Evolutionary conservation across 2,113 vertebrate genomes (phyloP).

Genomic region (Hippocampus abdominalis): DNA sequence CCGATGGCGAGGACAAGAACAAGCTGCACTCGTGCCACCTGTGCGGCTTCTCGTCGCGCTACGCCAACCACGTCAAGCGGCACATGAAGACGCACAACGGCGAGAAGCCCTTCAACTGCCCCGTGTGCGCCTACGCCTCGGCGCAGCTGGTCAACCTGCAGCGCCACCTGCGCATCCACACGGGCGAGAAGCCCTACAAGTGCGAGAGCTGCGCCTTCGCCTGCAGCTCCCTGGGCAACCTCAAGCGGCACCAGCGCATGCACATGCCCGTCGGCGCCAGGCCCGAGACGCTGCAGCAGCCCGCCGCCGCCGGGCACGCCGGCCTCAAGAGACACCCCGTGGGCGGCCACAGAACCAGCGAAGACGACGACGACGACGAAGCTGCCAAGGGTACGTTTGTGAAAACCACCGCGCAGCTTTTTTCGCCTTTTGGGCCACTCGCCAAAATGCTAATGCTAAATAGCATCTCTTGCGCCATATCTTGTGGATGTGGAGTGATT

Average conservation of each 20-base stretch:
- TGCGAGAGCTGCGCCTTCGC: constrained; percentile 89
- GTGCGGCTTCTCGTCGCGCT: constrained; percentile 92
- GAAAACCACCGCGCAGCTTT: too few species aligned
- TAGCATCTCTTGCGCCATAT: too few species aligned
- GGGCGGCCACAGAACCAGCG: constrained; percentile 57
- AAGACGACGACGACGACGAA: constrained; percentile 31
- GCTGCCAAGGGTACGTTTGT: constrained; percentile 44
- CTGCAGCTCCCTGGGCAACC: constrained; percentile 95
- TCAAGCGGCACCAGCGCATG: constrained; percentile 93
- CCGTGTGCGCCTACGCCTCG: constrained; percentile 89
- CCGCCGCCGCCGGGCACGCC: constrained; percentile 48
- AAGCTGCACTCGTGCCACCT: constrained; percentile 88
- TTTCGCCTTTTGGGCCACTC: too few species aligned
- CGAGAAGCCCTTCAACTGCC: constrained; percentile 93
- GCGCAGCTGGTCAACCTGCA: constrained; percentile 97
- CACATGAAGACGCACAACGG: constrained; percentile 99
- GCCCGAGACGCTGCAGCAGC: constrained; percentile 57
- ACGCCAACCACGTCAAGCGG: constrained; percentile 95
- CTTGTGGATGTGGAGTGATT: too few species aligned
- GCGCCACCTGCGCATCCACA: constrained; percentile 93
- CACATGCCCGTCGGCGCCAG: constrained; percentile 74
- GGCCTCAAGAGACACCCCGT: constrained; percentile 64
- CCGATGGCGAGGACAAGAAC: constrained; percentile 61
- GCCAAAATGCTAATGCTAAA: too few species aligned
- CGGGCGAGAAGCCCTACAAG: constrained; percentile 95